Base-by-base conservation (phyloP, 2,113 vertebrate species). In the Oncorhynchus tshawytscha region DNA sequence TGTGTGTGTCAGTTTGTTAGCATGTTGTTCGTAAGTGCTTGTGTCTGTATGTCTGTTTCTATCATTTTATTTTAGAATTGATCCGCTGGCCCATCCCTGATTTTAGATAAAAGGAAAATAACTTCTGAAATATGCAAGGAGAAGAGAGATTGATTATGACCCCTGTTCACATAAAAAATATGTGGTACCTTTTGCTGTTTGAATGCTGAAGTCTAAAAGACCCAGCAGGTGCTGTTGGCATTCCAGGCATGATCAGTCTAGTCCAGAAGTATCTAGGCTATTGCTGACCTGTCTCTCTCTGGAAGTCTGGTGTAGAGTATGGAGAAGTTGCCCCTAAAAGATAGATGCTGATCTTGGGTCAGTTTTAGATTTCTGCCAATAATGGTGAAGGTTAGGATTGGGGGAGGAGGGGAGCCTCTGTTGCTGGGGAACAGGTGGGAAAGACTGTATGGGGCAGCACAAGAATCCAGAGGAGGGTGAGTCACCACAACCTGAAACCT, bases 161-260 rank as follows among this genome's bases (percentile, higher is more conserved):
- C 22, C 18, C 24, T 68, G 7, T 70, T 71, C 66, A 13, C 1
- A 60, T n/a, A 60, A 3, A 20, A 60, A 60, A 51, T 4, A 22
- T 60, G n/a, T n/a, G 5, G 20, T 22, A 22, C 13, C 54, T 22
- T 71, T 75, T 45, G 16, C 12, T 68, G 11, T 13, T 12, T 27
- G 15, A 27, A 51, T 71, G 45, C 8, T 45, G 2, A 39, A 45
- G 66, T 76, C 78, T 22, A 34, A 15, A 25, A 57, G 24, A 29
- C 59, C 16, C 13, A 31, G 34, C 11, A 75, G 71, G 29, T 67
- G 76, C 60, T 78, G 68, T 24, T 74, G 69, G 70, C 59, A 70
- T 22, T 29, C 31, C 60, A 29, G 54, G n/a, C 39, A 25, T 51
- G 34, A 67, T n/a, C 24, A 59, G 68, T 20, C 12, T 20, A 74